phyloP scores from a whole-genome alignment of 2,113 vertebrate genomes.

The Pedetes capensis region DNA sequence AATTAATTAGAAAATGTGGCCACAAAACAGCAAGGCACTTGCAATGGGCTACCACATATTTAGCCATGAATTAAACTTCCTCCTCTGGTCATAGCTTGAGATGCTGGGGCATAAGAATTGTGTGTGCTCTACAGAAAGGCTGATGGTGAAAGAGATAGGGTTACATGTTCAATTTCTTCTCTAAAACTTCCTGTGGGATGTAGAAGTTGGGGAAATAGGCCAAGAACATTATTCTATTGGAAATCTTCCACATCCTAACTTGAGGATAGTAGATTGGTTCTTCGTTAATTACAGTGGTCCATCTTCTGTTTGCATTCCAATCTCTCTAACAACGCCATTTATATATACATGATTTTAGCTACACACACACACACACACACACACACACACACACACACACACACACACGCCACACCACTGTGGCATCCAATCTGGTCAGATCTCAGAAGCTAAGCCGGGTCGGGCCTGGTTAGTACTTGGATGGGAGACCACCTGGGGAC shows the following conservation, averaged over 20 bases:
- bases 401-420: no score
- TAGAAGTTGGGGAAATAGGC: neutral
- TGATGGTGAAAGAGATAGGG: neutral
- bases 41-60: neutral
- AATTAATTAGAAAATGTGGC: constrained; percentile 13
- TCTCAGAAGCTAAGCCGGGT: no score
- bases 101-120: neutral
- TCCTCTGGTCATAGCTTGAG: neutral
- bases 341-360: neutral
- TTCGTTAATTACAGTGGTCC: neutral
- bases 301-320: neutral
- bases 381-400: no score
- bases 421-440: no score
- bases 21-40: neutral
- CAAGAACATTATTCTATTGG: neutral
- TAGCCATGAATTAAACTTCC: neutral
- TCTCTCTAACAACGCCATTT: neutral
- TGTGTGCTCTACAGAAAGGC: neutral
- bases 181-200: neutral
- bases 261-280: neutral
- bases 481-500: no score
- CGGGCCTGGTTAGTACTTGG: no score
- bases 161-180: neutral
- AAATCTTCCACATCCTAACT: neutral
- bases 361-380: no score